Conservation (phyloP, 1,140 invertebrate species). For the Drosophila athabasca region DNA sequence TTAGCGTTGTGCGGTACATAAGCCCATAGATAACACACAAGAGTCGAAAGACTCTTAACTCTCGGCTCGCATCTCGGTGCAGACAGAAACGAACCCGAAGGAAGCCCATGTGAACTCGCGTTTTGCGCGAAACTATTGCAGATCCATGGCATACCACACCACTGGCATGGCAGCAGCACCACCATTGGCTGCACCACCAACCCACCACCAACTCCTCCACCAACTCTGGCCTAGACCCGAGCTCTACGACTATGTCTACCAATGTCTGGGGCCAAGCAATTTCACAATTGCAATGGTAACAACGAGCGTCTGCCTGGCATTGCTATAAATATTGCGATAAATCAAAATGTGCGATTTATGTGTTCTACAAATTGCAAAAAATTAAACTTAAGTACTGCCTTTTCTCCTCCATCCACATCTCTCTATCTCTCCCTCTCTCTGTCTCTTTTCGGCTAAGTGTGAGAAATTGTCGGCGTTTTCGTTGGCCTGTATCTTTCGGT, state of each 20-base stretch:
- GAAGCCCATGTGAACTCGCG: constrained; percentile 62
- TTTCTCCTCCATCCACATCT: constrained; percentile 28
- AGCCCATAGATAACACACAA: constrained; percentile 74
- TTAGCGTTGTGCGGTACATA: constrained; percentile 82
- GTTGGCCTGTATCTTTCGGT: constrained; percentile 47
- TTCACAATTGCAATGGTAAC: constrained; percentile 82
- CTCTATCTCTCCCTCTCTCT: constrained; percentile 5
- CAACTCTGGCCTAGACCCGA: constrained; percentile 7
- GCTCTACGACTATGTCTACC: constrained; percentile 32
- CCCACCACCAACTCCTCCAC: constrained; percentile 36
- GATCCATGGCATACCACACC: constrained; percentile 32
- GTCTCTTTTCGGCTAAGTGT: constrained; percentile 58
- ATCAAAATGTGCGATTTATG: constrained; percentile 82
- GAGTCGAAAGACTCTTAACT: constrained; percentile 59
- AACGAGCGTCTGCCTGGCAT: constrained; percentile 71
- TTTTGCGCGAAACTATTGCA: constrained; percentile 35
- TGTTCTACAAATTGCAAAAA: constrained; percentile 83
- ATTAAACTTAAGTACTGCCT: constrained; percentile 81
- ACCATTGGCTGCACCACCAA: constrained; percentile 1
- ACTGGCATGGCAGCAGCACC: background rate
- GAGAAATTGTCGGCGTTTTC: constrained; percentile 76
- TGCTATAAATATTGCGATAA: constrained; percentile 83
- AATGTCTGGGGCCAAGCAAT: constrained; percentile 52
- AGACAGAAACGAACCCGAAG: constrained; percentile 20
- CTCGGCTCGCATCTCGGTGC: constrained; percentile 68